A percentile compares a stretch with the other conserved stretches of the same genome.
These are phyloP conservation scores for Chaetophractus vellerosus DNA, from an alignment of 2,797 vertebrate species.

Conservation along the genomic window DNA sequence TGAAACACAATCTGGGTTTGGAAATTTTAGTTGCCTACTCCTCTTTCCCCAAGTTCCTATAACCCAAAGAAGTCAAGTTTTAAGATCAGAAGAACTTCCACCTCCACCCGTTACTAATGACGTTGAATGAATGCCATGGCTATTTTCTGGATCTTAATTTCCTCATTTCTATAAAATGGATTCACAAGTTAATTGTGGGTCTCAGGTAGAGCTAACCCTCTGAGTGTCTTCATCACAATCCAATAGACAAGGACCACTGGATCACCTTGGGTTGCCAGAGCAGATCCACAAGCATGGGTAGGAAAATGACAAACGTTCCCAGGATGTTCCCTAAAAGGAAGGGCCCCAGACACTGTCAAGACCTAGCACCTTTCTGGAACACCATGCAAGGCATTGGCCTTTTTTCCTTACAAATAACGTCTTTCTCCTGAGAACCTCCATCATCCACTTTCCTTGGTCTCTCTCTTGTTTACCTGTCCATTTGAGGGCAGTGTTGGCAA, in stretches of 20 bases:
- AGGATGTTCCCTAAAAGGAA: neutral
- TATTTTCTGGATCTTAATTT: neutral
- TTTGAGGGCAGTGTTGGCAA: neutral
- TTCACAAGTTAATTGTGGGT: neutral
- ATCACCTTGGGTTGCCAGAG: neutral
- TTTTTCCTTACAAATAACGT: neutral
- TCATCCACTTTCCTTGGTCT: neutral
- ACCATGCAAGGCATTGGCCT: neutral
- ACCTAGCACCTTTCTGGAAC: neutral
- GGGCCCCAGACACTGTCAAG: neutral
- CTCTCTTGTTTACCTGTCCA: accelerated
- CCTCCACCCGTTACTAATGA: no score
- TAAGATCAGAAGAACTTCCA: neutral
- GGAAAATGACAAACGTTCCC: neutral
- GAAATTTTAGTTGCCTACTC: neutral
- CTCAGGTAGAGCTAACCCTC: neutral
- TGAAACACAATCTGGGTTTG: neutral
- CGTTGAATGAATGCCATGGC: neutral
- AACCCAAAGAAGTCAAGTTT: neutral
- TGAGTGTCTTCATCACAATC: neutral
- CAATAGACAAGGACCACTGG: accelerated
- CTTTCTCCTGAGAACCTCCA: neutral
- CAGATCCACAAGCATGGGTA: neutral
- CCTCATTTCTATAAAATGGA: neutral
- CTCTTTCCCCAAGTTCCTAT: neutral